A percentile compares a stretch with the other conserved stretches of the same genome.
Conservation (phyloP, 2,888 invertebrate species). For the Eledone cirrhosa region DNA sequence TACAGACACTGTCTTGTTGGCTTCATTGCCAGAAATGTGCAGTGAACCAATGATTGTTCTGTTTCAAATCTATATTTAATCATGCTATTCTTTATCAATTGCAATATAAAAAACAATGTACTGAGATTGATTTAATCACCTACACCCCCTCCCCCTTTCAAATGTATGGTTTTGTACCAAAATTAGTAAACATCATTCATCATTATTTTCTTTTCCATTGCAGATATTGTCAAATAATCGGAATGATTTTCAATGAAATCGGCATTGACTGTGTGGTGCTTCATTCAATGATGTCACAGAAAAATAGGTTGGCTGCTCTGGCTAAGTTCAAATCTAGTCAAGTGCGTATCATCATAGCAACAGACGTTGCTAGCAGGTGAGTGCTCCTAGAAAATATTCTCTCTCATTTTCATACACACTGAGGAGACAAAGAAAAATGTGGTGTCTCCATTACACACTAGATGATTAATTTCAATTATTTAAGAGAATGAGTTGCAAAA, state of each 20-base stretch:
- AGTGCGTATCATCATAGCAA: slow-evolving; percentile 89
- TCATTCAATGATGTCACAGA: slow-evolving; percentile 92
- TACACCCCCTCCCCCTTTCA: too few species aligned
- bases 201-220: slow-evolving; percentile 47
- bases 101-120: too few species aligned
- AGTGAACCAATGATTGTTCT: too few species aligned
- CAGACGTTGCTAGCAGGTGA: slow-evolving; percentile 90
- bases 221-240: slow-evolving; percentile 89
- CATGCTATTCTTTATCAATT: too few species aligned
- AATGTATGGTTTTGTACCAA: too few species aligned
- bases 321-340: slow-evolving; percentile 90
- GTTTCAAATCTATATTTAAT: too few species aligned
- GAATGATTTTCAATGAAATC: slow-evolving; percentile 86
- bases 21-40: too few species aligned
- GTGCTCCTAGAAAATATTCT: background rate
- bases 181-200: too few species aligned
- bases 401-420: background rate
- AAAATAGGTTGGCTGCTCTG: slow-evolving; percentile 83
- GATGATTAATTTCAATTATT: too few species aligned
- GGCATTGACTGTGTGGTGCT: slow-evolving; percentile 86
- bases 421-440: background rate
- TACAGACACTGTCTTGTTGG: too few species aligned
- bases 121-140: too few species aligned
- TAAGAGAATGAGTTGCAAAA: background rate
- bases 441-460: too few species aligned